These are phyloP conservation scores for Aphelinus atriplicis DNA, from an alignment of 1,140 invertebrate species.

Conservation along the genomic window DNA sequence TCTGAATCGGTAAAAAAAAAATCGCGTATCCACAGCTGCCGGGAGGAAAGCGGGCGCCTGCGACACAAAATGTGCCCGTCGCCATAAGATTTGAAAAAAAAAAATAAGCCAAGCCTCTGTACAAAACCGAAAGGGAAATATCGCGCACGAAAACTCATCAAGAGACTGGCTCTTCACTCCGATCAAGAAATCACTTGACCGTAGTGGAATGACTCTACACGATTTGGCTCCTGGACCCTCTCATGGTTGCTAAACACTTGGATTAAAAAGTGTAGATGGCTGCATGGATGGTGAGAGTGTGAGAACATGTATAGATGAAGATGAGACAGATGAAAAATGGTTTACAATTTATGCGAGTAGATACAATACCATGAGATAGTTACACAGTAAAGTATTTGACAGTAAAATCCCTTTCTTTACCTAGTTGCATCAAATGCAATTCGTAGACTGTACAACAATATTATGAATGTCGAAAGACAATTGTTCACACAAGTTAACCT, in stretches of 20 bases:
- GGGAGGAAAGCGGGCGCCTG: conserved; percentile 3
- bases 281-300: neutral
- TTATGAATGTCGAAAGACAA: conserved; percentile 33
- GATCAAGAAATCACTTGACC: conserved; percentile 61
- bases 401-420: conserved; percentile 23
- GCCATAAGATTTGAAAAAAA: conserved; percentile 27
- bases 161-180: conserved; percentile 35
- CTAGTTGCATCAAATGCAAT: conserved; percentile 36
- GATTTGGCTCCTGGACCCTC: conserved; percentile 38
- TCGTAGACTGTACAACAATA: conserved; percentile 26
- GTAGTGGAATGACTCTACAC: conserved; percentile 37
- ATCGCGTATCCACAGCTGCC: conserved; percentile 29
- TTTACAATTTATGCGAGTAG: conserved; percentile 30
- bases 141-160: conserved; percentile 24
- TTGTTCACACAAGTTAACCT: conserved; percentile 23
- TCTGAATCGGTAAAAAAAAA: neutral
- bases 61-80: conserved; percentile 34
- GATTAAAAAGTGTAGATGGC: conserved; percentile 42
- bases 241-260: conserved; percentile 57
- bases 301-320: conserved; percentile 16
- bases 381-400: conserved; percentile 16
- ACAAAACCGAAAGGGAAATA: conserved; percentile 40
- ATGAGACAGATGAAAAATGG: conserved; percentile 30
- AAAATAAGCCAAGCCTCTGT: conserved; percentile 41
- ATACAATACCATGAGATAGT: conserved; percentile 35